A percentile compares a stretch with the other conserved stretches of the same genome.
These are phyloP conservation scores for Archaeoteleia sp. DNA, from an alignment of 2,888 invertebrate genomes.

Conservation along the genomic window DNA sequence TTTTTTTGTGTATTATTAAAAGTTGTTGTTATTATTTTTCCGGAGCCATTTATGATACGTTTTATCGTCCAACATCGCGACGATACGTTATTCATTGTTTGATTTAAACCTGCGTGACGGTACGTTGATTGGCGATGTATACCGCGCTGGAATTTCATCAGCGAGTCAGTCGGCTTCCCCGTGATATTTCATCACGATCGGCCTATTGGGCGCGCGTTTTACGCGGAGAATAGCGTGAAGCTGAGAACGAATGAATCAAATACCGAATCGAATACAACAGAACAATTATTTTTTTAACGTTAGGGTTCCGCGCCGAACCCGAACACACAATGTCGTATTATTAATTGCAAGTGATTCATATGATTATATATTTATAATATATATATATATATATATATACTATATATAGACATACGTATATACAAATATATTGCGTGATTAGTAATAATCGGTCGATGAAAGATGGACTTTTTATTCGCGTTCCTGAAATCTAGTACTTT, in stretches of 20 bases:
- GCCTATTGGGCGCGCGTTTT: not conserved
- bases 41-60: slow-evolving; percentile 20
- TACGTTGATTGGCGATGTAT: slow-evolving; percentile 9
- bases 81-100: slow-evolving; percentile 8
- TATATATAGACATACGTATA: no score
- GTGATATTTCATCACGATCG: slow-evolving; percentile 5
- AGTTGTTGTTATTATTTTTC: slow-evolving; percentile 4
- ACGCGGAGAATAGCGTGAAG: not conserved
- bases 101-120: slow-evolving; percentile 5
- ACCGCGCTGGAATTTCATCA: not conserved
- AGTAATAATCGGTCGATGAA: no score
- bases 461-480: no score
- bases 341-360: not conserved
- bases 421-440: no score
- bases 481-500: no score
- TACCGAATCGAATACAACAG: not conserved
- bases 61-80: slow-evolving; percentile 6
- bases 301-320: not conserved
- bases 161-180: not conserved
- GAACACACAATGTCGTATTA: slow-evolving; percentile 1
- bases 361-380: not conserved
- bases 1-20: slow-evolving; percentile 14
- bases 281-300: slow-evolving; percentile 7
- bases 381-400: no score
- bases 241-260: slow-evolving; percentile 4